A percentile compares a stretch with the other conserved stretches of the same genome.
phyloP scores from a whole-genome alignment of 2,113 vertebrate species.

The Rhinolophus sinicus region DNA sequence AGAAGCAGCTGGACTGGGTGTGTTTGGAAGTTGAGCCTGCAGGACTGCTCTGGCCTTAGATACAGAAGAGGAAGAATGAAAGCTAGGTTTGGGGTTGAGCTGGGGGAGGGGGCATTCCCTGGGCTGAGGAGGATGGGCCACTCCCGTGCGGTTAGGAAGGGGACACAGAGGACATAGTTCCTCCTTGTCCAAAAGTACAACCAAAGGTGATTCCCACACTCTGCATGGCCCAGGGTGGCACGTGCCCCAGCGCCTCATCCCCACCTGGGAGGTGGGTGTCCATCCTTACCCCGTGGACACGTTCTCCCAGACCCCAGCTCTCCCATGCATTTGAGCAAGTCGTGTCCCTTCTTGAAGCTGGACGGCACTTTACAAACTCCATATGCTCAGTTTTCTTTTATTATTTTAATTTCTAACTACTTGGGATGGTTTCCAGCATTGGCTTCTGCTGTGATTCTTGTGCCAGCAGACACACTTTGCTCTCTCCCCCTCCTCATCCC shows the following conservation, averaged over 20 bases:
- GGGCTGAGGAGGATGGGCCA: neutral
- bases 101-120: neutral
- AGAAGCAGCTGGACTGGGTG: neutral
- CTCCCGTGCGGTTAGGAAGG: neutral
- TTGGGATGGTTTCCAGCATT: slow-evolving; percentile 82
- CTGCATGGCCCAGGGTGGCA: fast-evolving
- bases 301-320: neutral
- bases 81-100: neutral
- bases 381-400: slow-evolving; percentile 84
- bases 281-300: fast-evolving
- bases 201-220: neutral
- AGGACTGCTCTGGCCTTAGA: neutral
- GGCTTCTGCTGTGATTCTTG: slow-evolving; percentile 37
- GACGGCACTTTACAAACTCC: slow-evolving; percentile 79
- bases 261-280: neutral
- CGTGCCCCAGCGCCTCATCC: fast-evolving
- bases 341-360: slow-evolving; percentile 68
- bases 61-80: neutral
- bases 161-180: neutral
- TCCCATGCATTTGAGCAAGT: neutral
- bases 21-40: neutral
- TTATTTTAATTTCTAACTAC: slow-evolving; percentile 80
- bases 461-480: slow-evolving; percentile 80
- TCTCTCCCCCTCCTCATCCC: slow-evolving; percentile 10
- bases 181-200: neutral